phyloP scores from a whole-genome alignment of 2,888 invertebrate species.

The Sesamia inferens region DNA sequence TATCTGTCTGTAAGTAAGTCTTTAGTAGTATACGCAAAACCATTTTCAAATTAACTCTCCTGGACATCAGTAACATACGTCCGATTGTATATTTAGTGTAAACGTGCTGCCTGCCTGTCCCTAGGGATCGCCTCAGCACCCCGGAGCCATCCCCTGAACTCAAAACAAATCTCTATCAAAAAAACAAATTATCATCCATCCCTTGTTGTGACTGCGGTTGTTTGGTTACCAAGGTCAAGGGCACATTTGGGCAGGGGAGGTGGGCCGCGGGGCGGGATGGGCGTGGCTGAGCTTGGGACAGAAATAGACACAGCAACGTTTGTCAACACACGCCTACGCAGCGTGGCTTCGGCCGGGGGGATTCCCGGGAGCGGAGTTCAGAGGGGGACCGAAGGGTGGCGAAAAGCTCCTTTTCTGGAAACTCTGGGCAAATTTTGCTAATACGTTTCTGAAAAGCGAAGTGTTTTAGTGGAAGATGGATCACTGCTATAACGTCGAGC shows the following conservation, averaged over 20 bases:
- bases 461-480: slow-evolving; percentile 64
- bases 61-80: not conserved
- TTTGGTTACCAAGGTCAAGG: slow-evolving; percentile 89
- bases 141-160: slow-evolving; percentile 36
- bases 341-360: slow-evolving; percentile 66
- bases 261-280: slow-evolving; percentile 63
- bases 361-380: slow-evolving; percentile 50
- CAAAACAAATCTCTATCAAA: slow-evolving; percentile 70
- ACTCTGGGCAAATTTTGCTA: slow-evolving; percentile 60
- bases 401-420: slow-evolving; percentile 48
- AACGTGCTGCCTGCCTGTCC: not conserved
- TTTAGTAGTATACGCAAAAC: not conserved
- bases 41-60: not conserved
- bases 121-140: slow-evolving; percentile 1
- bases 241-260: slow-evolving; percentile 73
- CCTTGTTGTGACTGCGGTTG: slow-evolving; percentile 88
- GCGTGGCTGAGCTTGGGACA: slow-evolving; percentile 75
- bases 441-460: slow-evolving; percentile 66
- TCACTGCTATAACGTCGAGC: slow-evolving; percentile 48
- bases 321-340: slow-evolving; percentile 89
- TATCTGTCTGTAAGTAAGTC: not conserved
- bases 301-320: slow-evolving; percentile 86
- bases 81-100: not conserved
- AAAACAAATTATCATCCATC: slow-evolving; percentile 65
- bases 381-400: slow-evolving; percentile 37